Evolutionary conservation across 2,888 invertebrate genomes (phyloP).

Genomic region (Sarcophaga rosellei): DNA sequence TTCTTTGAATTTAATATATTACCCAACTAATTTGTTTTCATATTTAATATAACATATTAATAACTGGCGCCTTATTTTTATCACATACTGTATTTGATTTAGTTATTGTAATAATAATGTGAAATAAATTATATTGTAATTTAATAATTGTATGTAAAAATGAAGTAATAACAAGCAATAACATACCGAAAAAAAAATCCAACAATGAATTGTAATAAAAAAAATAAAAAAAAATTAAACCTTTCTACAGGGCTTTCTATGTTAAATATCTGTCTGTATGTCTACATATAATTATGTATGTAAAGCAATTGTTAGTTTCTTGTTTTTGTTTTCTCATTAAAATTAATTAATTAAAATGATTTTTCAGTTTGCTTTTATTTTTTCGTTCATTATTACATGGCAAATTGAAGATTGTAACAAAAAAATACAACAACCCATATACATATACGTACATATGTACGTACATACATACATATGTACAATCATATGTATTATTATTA

Average conservation of each 20-base stretch:
- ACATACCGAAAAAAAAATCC: neutral
- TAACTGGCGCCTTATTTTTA: neutral
- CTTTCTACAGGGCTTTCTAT: neutral
- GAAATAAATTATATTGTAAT: neutral
- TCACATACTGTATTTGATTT: neutral
- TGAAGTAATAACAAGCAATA: conserved; percentile 7
- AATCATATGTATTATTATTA: conserved; percentile 15
- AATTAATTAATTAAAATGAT: conserved; percentile 43
- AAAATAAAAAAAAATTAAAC: neutral
- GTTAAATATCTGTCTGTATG: neutral
- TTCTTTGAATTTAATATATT: too few relatives aligned
- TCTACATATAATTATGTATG: neutral
- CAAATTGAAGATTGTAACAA: neutral
- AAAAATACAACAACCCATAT: neutral
- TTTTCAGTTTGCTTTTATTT: conserved; percentile 33
- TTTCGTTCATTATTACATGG: neutral
- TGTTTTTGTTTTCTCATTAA: conserved; percentile 12
- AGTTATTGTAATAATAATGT: conserved; percentile 19
- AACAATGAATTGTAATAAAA: conserved; percentile 26
- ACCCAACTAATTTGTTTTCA: too few relatives aligned
- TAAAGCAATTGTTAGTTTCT: neutral
- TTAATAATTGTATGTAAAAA: neutral
- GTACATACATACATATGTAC: too few relatives aligned
- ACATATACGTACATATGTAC: too few relatives aligned
- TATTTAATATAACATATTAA: too few relatives aligned